phyloP scores from a whole-genome alignment of 2,113 vertebrate genomes.

The Ptilorrhoa leucosticta region DNA sequence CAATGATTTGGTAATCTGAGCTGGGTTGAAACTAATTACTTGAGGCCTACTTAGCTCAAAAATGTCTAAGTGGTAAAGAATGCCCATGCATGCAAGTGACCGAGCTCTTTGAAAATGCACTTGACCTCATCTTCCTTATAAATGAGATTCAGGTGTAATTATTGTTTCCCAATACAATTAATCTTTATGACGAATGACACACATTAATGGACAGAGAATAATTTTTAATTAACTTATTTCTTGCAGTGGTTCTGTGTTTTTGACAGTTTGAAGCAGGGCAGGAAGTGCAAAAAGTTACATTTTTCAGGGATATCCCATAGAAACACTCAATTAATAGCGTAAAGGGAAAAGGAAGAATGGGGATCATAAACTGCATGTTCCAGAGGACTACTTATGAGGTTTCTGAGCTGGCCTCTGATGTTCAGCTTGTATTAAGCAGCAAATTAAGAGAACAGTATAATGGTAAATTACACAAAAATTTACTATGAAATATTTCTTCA shows the following conservation, averaged over 20 bases:
- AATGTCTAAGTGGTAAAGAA: not conserved
- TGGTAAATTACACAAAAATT: conserved; percentile 54
- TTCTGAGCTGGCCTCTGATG: conserved; percentile 52
- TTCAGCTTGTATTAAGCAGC: conserved; percentile 65
- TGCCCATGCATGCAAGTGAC: not conserved
- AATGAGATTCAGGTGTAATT: not conserved
- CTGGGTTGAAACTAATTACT: conserved; percentile 22
- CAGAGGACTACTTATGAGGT: conserved; percentile 52
- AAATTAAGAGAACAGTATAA: conserved; percentile 62
- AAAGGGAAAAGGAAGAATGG: conserved; percentile 56
- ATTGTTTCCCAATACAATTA: conserved; percentile 20
- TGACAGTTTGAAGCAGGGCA: conserved; percentile 18
- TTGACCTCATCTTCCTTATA: not conserved
- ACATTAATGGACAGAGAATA: conserved; percentile 26
- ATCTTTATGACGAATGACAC: conserved; percentile 61
- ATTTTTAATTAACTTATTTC: conserved; percentile 43
- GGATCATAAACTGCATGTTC: conserved; percentile 59
- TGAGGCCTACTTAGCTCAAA: not conserved
- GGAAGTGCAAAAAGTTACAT: conserved; percentile 43
- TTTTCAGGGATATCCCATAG: conserved; percentile 62
- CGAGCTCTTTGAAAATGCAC: not conserved
- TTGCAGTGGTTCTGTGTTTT: not conserved
- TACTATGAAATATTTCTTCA: not conserved
- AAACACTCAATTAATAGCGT: conserved; percentile 62
- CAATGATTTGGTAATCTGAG: not conserved